Evolutionary conservation across 2,797 vertebrate genomes (phyloP).

Genomic region (Gorsachius magnificus): DNA sequence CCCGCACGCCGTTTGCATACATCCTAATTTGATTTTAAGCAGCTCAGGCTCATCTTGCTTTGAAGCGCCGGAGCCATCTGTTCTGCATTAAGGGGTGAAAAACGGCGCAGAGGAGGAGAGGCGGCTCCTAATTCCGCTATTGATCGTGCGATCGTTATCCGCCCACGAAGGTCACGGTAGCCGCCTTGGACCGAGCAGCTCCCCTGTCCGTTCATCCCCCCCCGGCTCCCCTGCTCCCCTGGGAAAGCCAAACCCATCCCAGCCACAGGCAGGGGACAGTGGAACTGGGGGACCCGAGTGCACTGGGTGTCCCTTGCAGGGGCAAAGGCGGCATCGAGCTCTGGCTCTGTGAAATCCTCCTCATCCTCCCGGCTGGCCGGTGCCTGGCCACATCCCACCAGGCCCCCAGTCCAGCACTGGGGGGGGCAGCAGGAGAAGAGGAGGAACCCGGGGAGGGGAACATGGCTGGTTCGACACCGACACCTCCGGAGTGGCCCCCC

Average conservation of each 20-base stretch:
- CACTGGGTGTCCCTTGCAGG: rapidly evolving
- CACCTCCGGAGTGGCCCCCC: not conserved
- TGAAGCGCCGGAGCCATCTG: slow-evolving; percentile 57
- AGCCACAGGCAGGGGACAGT: rapidly evolving
- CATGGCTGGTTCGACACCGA: rapidly evolving
- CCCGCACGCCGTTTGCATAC: not conserved
- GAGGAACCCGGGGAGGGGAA: not conserved
- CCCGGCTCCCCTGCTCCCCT: not conserved
- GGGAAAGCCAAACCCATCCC: not conserved
- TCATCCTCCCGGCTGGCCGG: not conserved
- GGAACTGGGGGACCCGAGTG: rapidly evolving
- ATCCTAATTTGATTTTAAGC: slow-evolving; percentile 65
- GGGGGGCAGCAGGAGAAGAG: not conserved
- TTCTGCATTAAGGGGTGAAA: slow-evolving; percentile 33
- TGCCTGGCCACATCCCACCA: rapidly evolving
- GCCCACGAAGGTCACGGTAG: not conserved
- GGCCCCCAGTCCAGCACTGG: not conserved
- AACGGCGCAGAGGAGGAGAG: not conserved
- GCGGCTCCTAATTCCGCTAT: not conserved
- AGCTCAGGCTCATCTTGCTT: slow-evolving; percentile 52
- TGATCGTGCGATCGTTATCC: not conserved
- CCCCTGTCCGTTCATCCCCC: not conserved
- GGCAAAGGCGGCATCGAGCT: not conserved
- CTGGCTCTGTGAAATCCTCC: rapidly evolving
- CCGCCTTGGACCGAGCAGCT: not conserved